Evolutionary conservation across 1,140 invertebrate species (phyloP), one percentile per base, ranked within the genome.

Genomic region (Apis laboriosa): DNA sequence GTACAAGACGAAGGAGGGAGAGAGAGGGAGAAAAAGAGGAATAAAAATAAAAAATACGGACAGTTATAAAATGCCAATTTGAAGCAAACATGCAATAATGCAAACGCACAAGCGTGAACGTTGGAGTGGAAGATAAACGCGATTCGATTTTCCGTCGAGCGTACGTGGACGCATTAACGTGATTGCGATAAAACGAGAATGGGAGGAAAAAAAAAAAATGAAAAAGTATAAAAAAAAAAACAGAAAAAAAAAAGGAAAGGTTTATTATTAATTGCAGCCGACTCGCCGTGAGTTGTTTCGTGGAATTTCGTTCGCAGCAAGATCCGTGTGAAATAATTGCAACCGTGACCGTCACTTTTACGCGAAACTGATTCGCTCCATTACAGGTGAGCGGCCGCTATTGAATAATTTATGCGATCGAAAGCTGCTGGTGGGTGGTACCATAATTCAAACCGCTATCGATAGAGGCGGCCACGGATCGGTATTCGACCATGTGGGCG

Each of bases 351-450:
- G 66, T 56, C 67, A 67, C 81, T 77, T 88, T 88, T 88, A 85
- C 86, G 76, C 73, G 80, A 76, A 83, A 88, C 73, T 83, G 87
- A 88, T 88, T 88, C 85, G 80, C 81, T 80, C 80, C 84, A 80
- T 88, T 88, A 88, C 86, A 88, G 79, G 77, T 85, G 77, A 78
- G 84, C 67, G 76, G 67, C 63, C 77, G 76, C 63, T 85, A 83
- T 76, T 85, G 87, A 88, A 88, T 88, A 88, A 88, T 88, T 88
- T 88, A 88, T 88, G 84, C 84, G 87, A 83, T 88, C 80, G 80
- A 80, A 76, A 67, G 77, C 73, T 75, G 84, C 84, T 58, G 56
- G 84, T 88, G 86, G 87, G 87, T 88, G 86, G 84, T 78, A 81
- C 86, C 77, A 88, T 88, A 88, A 88, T 88, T 88, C 87, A 88